A percentile compares a stretch with the other conserved stretches of the same genome.
Evolutionary conservation across 1,140 invertebrate species (phyloP).

Genomic region (Calosoma granatense): DNA sequence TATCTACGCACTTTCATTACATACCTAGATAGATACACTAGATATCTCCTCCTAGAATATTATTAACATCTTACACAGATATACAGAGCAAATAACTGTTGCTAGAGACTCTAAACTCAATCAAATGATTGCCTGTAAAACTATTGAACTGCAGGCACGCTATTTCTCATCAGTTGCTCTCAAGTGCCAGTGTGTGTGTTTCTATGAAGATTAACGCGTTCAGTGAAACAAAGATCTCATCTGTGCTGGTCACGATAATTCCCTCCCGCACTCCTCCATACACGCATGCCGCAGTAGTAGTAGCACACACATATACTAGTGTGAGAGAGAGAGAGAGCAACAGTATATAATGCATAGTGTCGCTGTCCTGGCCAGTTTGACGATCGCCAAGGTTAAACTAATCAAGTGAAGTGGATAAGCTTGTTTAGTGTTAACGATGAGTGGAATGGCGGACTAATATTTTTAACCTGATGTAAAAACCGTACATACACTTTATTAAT

Average conservation of each 20-base stretch:
- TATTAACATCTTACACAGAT: too few relatives aligned
- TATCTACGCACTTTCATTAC: too few relatives aligned
- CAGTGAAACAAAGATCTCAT: background rate
- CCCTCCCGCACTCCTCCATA: too few relatives aligned
- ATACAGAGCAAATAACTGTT: too few relatives aligned
- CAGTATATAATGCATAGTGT: background rate
- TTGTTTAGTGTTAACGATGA: constrained; percentile 26
- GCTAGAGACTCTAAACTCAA: too few relatives aligned
- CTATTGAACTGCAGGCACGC: too few relatives aligned
- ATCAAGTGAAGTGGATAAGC: constrained; percentile 30
- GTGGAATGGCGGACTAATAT: constrained; percentile 22
- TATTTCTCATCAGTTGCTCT: background rate
- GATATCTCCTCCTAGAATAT: too few relatives aligned
- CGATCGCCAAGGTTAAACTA: constrained; percentile 27
- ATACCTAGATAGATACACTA: too few relatives aligned
- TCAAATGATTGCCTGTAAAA: too few relatives aligned
- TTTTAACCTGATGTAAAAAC: constrained; percentile 21
- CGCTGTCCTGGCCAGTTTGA: constrained; percentile 6
- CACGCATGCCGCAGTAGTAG: too few relatives aligned
- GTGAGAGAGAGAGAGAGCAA: background rate
- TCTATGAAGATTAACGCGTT: background rate
- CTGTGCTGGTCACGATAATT: background rate
- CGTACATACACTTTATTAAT: constrained; percentile 2
- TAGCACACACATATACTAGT: too few relatives aligned
- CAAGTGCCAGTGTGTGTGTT: too few relatives aligned